These are phyloP conservation scores for Tonatia bakeri DNA, from an alignment of 2,113 vertebrate genomes.

Conservation along the genomic window DNA sequence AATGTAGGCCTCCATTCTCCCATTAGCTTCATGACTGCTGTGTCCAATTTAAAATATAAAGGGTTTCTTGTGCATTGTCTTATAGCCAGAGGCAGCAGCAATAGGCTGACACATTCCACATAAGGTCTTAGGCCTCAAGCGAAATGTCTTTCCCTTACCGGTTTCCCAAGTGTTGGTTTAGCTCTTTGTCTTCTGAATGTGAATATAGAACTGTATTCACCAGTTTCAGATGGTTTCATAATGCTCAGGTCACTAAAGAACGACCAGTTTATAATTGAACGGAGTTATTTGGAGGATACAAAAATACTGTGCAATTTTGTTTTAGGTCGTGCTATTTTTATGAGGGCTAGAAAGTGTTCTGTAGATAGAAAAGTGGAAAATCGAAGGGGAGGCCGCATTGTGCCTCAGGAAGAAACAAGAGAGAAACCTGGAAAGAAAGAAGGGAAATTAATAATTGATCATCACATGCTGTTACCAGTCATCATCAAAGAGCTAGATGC, in stretches of 20 bases:
- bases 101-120: conserved; percentile 27
- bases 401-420: not conserved
- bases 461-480: not conserved
- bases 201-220: conserved; percentile 54
- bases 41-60: conserved; percentile 42
- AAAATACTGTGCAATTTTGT: conserved; percentile 61
- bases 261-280: conserved; percentile 63
- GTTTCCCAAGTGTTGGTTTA: conserved; percentile 49
- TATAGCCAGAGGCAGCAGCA: conserved; percentile 3
- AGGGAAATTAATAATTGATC: not conserved
- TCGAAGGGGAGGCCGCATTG: conserved; percentile 21
- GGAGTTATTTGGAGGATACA: conserved; percentile 55
- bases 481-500: not conserved
- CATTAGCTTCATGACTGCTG: not conserved
- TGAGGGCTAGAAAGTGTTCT: conserved; percentile 29
- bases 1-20: conserved; percentile 1
- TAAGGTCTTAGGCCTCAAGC: conserved; percentile 14
- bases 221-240: conserved; percentile 48
- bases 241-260: conserved; percentile 53
- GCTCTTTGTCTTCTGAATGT: conserved; percentile 45
- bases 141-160: conserved; percentile 41
- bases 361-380: conserved; percentile 40
- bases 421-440: not conserved
- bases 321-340: conserved; percentile 69
- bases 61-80: conserved; percentile 28